Base-by-base conservation (phyloP, 1,140 invertebrate species). In the Drosophila bocqueti region DNA sequence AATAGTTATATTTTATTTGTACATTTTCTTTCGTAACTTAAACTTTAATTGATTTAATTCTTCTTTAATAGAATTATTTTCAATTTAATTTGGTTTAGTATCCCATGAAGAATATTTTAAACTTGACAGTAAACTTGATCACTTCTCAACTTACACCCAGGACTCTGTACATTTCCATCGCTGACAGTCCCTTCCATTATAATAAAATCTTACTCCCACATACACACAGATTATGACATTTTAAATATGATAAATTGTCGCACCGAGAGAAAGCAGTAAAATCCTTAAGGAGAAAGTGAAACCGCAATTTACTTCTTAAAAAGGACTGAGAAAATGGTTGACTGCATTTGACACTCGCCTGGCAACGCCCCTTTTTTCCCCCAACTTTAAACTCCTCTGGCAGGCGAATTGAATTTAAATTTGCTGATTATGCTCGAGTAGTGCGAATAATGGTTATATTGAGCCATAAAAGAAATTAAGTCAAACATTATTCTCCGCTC, bases 391-490 rank as follows among this genome's bases (percentile, higher is more conserved):
- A 55, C 13, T 38, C 0, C 13, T 10, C 13, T 8, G 21, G 47
- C 36, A 46, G 43, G 72, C 82, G 86, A 91, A 90, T 90, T 91
- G 86, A 91, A 90, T 90, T 90, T 91, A 90, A 90, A 90, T 86
- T 91, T 80, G 79, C 79, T 91, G 76, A 90, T 90, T 90, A 85
- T 57, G 61, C 63, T 76, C 64, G 66, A 85, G 81, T 82, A 80
- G 81, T 90, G 85, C 85, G 61, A 90, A 85, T 90, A 90, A 90
- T 90, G 85, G 86, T 77, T 85, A 74, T 90, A 90, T 90, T 90
- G 76, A 80, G 85, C 85, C 81, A 90, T 90, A 90, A 90, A 90
- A 90, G 85, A 85, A 90, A 90, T 90, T 90, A 90, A 90, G 79
- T 79, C 72, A 76, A 82, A 90, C 85, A 84, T 89, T 89, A 84